phyloP scores from a whole-genome alignment of 2,113 vertebrate species.

The Acrocephalus kingi region DNA sequence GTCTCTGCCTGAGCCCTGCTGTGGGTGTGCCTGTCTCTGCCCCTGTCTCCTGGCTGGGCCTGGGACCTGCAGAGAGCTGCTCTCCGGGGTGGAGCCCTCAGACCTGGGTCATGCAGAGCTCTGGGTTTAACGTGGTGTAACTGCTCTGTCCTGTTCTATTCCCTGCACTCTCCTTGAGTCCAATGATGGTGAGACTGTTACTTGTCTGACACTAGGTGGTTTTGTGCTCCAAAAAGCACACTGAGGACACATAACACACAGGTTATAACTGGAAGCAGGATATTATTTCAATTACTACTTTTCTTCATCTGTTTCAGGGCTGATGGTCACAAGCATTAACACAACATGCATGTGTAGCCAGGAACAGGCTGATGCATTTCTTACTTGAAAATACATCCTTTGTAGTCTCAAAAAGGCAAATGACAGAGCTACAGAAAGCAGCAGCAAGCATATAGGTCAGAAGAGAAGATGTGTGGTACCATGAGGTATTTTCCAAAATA shows the following conservation, averaged over 20 bases:
- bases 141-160: background rate
- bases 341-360: background rate
- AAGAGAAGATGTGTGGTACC: background rate
- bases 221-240: background rate
- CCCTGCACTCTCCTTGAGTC: background rate
- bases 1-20: background rate
- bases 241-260: background rate
- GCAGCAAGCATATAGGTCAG: background rate
- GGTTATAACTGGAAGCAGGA: background rate
- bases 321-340: background rate
- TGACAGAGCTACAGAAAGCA: background rate
- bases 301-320: background rate
- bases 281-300: background rate
- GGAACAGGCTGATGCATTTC: background rate
- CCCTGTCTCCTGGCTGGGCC: too few relatives aligned
- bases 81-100: background rate
- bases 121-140: background rate
- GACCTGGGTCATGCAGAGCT: background rate
- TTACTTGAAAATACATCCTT: background rate
- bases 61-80: background rate
- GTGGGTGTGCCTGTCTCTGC: background rate
- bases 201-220: too few relatives aligned
- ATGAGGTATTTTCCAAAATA: background rate
- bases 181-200: background rate
- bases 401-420: background rate